Base-by-base conservation (phyloP, 2,888 invertebrate species). In the Chymomyza caudatula region DNA sequence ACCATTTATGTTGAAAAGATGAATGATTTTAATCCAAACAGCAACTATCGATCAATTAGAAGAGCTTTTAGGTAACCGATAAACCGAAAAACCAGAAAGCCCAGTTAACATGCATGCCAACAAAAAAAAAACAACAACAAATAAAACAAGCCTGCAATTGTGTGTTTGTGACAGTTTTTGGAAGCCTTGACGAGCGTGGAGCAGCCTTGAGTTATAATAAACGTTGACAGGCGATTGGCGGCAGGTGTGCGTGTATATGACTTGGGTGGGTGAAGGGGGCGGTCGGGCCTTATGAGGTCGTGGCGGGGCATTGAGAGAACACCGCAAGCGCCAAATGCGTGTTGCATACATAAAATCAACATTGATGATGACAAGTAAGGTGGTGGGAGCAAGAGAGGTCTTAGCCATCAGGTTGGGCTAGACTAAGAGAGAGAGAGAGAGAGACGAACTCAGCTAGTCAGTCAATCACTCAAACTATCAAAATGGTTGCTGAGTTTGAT, bases 301-400 rank as follows among this genome's bases (percentile, higher is more conserved):
- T n/a, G n/a, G n/a, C n/a, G n/a, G n/a, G n/a, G n/a, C n/a, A n/a
- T n/a, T n/a, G n/a, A n/a, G n/a, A n/a, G 66, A 62, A 0, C 44
- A 66, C 69, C 76, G 49, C 76, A 68, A 67, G 69, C 74, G 65
- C 55, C 57, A 59, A 74, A 74, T 77, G 69, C 58, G 73, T 77
- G 67, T 69, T 74, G 69, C 69, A 69, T 62, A 74, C 71, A 77
- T 71, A 71, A 61, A 55, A 47, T 47, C 47, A 47, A 47, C 47
- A 47, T n/a, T 19, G 19, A 47, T 19, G 19, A 15, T 19, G 19
- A 47, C 47, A 47, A 11, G 47, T 3, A 8, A 47, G 6, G 19
- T 15, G 11, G 13, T 4, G 44, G n/a, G 4, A 75, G 73, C 67
- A 78, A 63, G 69, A 64, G 49, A 23, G 19, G 63, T 53, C 59